Evolutionary conservation across 1,140 invertebrate genomes (phyloP).

Genomic region (Drosophila malerkotliana): DNA sequence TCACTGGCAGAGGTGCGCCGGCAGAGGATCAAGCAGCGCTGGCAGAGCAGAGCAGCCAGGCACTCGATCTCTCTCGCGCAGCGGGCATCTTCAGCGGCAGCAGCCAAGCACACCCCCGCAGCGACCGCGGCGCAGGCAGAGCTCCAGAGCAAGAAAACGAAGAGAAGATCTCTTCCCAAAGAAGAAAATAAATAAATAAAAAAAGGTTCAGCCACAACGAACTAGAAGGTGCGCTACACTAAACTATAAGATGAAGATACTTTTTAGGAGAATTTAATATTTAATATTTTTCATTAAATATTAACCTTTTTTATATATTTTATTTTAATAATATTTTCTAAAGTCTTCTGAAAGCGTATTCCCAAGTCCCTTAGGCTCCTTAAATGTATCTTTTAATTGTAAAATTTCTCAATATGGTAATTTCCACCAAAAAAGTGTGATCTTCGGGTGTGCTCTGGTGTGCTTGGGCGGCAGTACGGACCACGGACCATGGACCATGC

Average conservation of each 20-base stretch:
- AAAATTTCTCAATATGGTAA: slow-evolving; percentile 82
- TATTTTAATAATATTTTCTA: no score
- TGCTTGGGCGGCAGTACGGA: slow-evolving; percentile 60
- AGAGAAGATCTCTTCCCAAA: slow-evolving; percentile 15
- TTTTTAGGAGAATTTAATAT: not conserved
- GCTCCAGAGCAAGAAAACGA: slow-evolving; percentile 30
- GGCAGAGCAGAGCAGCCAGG: slow-evolving; percentile 8
- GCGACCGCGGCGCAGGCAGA: slow-evolving; percentile 45
- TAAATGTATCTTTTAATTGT: slow-evolving; percentile 62
- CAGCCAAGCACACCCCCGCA: slow-evolving; percentile 59
- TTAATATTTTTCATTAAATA: no score
- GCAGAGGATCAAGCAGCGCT: slow-evolving; percentile 3
- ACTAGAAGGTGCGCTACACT: slow-evolving; percentile 12
- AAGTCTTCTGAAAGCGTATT: not conserved
- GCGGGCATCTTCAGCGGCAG: slow-evolving; percentile 40
- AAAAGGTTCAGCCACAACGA: slow-evolving; percentile 9
- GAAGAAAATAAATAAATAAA: slow-evolving; percentile 5
- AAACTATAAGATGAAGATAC: not conserved
- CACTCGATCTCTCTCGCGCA: slow-evolving; percentile 4
- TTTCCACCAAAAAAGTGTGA: slow-evolving; percentile 65
- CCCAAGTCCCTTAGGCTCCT: not conserved
- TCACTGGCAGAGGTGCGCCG: slow-evolving; percentile 30
- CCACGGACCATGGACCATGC: slow-evolving; percentile 2
- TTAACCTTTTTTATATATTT: no score
- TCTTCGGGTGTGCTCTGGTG: slow-evolving; percentile 27